A percentile compares a stretch with the other conserved stretches of the same genome.
phyloP scores from a whole-genome alignment of 2,113 vertebrate genomes.

The Thymallus thymallus region DNA sequence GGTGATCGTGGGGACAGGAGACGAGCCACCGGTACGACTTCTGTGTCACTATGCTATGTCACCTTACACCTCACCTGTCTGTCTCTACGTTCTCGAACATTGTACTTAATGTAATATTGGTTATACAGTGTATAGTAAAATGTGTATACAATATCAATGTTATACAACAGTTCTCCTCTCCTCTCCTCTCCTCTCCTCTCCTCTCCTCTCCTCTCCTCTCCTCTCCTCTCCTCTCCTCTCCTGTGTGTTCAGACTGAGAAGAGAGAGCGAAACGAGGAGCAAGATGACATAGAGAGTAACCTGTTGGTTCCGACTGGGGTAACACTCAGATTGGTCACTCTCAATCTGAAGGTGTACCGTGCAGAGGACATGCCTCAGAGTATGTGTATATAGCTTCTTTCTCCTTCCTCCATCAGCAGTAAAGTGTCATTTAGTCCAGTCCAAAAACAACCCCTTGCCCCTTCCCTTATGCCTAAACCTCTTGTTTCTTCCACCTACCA shows the following conservation, averaged over 20 bases:
- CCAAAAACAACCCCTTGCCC: no score
- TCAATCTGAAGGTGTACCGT: constrained; percentile 90
- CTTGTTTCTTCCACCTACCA: no score
- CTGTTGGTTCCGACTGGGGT: constrained; percentile 87
- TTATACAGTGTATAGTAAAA: no score
- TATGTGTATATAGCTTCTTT: constrained; percentile 74
- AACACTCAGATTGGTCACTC: constrained; percentile 84
- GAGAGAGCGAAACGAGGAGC: constrained; percentile 77
- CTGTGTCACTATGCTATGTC: neutral
- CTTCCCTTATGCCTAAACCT: no score
- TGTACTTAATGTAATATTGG: no score
- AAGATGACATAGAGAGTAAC: constrained; percentile 92
- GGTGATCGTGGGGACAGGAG: constrained; percentile 87
- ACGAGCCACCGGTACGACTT: constrained; percentile 82
- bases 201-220: neutral
- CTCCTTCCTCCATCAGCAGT: no score
- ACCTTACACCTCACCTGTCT: neutral
- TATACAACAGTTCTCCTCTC: neutral
- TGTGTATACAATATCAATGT: no score
- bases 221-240: neutral
- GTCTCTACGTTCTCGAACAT: no score
- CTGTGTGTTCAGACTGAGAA: constrained; percentile 76
- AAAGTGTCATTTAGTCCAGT: no score
- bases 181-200: neutral
- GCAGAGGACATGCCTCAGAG: constrained; percentile 97